phyloP scores from a whole-genome alignment of 2,888 invertebrate genomes.

The Melinaea marsaeus region DNA sequence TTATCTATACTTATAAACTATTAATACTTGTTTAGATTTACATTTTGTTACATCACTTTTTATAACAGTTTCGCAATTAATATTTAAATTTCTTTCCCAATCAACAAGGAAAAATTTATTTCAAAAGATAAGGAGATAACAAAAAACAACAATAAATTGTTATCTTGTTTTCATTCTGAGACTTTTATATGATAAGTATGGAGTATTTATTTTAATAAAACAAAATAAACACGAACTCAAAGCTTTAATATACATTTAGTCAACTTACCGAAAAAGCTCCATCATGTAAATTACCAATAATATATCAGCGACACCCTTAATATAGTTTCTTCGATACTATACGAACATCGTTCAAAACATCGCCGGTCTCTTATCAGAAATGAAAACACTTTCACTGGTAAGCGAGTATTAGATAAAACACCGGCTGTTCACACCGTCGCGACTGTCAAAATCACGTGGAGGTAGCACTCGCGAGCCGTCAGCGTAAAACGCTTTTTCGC shows the following conservation, averaged over 20 bases:
- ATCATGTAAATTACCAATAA: slow-evolving; percentile 50
- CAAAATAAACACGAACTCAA: slow-evolving; percentile 8
- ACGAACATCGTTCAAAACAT: slow-evolving; percentile 46
- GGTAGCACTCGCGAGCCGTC: slow-evolving; percentile 53
- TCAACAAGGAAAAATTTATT: no score
- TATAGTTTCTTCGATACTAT: slow-evolving; percentile 45
- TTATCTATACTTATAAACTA: slow-evolving; percentile 19
- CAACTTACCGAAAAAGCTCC: slow-evolving; percentile 57
- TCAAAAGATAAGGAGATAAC: no score
- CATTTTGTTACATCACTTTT: not conserved
- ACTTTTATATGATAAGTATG: not conserved
- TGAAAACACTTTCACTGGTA: slow-evolving; percentile 56
- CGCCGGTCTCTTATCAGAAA: slow-evolving; percentile 44
- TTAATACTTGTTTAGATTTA: not conserved
- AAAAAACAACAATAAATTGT: no score
- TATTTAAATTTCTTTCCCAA: no score
- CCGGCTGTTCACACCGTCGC: slow-evolving; percentile 46
- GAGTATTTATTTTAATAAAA: not conserved
- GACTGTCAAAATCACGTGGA: slow-evolving; percentile 74
- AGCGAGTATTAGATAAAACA: slow-evolving; percentile 43
- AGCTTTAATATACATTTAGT: slow-evolving; percentile 12
- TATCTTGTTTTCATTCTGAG: no score
- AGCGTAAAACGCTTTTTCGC: slow-evolving; percentile 63
- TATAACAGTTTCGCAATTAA: no score
- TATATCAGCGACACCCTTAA: slow-evolving; percentile 33